Conservation (phyloP, 2,888 invertebrate species). For the Xylota segnis region DNA sequence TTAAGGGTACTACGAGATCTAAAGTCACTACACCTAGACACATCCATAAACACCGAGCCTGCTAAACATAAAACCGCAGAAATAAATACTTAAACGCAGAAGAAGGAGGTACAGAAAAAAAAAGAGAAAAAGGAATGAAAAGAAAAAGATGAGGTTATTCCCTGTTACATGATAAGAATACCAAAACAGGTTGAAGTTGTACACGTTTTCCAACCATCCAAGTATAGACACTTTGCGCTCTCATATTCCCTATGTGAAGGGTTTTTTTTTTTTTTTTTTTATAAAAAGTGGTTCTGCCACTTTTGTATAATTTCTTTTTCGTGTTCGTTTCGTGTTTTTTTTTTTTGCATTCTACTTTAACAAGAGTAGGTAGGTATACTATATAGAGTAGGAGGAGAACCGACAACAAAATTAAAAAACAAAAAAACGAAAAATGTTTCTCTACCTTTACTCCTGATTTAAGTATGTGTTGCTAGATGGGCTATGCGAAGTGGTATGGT, state of each 20-base stretch:
- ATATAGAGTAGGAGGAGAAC: conserved; percentile 37
- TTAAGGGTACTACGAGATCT: conserved; percentile 42
- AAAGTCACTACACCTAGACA: conserved; percentile 61
- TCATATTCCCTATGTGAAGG: conserved; percentile 52
- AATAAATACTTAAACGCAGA: conserved; percentile 44
- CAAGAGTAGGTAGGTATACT: conserved; percentile 23
- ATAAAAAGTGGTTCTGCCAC: conserved; percentile 72
- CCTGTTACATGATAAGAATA: conserved; percentile 74
- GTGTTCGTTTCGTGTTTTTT: conserved; percentile 37
- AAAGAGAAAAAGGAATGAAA: conserved; percentile 32
- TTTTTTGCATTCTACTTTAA: conserved; percentile 70
- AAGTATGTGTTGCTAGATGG: conserved; percentile 64
- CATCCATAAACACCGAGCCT: conserved; percentile 61
- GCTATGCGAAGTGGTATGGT: conserved; percentile 58
- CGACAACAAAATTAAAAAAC: background rate
- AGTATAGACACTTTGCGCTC: conserved; percentile 53
- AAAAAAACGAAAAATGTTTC: conserved; percentile 17
- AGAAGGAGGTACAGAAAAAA: conserved; percentile 16
- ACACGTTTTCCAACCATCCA: conserved; percentile 63
- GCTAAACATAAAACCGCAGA: conserved; percentile 72
- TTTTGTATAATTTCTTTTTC: conserved; percentile 68
- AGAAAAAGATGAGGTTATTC: conserved; percentile 66
- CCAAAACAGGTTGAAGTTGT: conserved; percentile 75
- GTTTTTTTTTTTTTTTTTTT: conserved; percentile 51
- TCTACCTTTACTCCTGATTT: conserved; percentile 45